Conservation (phyloP, 2,888 invertebrate genomes). For the Habroteleia sp. region DNA sequence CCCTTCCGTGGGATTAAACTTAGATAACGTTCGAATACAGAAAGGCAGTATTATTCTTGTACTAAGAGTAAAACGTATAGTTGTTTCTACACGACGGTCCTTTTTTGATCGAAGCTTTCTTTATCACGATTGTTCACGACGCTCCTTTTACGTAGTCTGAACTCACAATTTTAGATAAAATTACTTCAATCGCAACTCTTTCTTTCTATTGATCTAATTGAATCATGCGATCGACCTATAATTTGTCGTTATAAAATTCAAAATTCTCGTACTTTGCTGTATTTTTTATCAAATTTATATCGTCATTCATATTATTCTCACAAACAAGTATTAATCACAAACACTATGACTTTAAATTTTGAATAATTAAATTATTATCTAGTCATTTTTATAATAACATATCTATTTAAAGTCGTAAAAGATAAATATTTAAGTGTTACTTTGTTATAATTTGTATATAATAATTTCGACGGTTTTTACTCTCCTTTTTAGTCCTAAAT, state of each 20-base stretch:
- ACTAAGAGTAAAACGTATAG: constrained; percentile 50
- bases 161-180: constrained; percentile 11
- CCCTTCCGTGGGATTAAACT: constrained; percentile 30
- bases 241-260: constrained; percentile 17
- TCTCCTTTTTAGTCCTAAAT: too few relatives aligned
- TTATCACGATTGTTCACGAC: constrained; percentile 1
- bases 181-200: background rate
- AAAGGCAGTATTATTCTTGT: constrained; percentile 63
- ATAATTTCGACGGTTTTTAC: too few relatives aligned
- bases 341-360: constrained; percentile 2
- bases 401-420: too few relatives aligned
- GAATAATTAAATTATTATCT: constrained; percentile 18
- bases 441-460: too few relatives aligned
- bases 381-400: constrained; percentile 39
- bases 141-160: constrained; percentile 21
- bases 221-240: constrained; percentile 24
- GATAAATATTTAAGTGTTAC: too few relatives aligned
- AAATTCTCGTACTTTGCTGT: constrained; percentile 34
- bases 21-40: constrained; percentile 49
- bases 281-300: constrained; percentile 49
- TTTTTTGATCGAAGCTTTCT: constrained; percentile 10
- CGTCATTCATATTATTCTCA: constrained; percentile 15
- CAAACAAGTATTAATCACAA: constrained; percentile 12
- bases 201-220: background rate
- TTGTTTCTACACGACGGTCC: constrained; percentile 36